These are phyloP conservation scores for Xenops minutus DNA, from an alignment of 2,797 vertebrate species.

Conservation along the genomic window DNA sequence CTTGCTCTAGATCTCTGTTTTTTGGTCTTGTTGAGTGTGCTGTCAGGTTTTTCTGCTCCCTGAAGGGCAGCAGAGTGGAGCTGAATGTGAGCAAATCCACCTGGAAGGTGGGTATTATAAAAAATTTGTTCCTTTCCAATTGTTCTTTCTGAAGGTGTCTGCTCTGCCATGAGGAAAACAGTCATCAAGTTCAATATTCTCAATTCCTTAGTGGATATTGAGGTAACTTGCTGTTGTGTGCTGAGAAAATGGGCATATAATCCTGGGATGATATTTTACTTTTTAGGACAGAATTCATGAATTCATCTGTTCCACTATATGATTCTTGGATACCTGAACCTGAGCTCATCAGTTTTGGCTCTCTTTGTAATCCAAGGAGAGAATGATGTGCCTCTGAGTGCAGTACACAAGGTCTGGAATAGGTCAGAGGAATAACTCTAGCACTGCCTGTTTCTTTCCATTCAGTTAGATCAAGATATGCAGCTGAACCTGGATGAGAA, in stretches of 20 bases:
- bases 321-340: neutral
- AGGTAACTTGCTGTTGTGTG: neutral
- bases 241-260: neutral
- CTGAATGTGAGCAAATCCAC: neutral
- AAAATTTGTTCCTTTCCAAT: neutral
- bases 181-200: neutral
- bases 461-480: neutral
- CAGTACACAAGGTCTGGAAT: neutral
- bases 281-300: neutral
- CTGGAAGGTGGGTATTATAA: neutral
- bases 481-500: neutral
- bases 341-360: neutral
- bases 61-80: neutral
- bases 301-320: neutral
- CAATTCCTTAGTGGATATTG: neutral
- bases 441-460: neutral
- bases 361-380: neutral
- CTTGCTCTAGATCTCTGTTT: neutral
- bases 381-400: neutral
- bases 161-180: accelerated
- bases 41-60: neutral
- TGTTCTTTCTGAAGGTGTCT: neutral
- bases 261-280: neutral
- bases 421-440: neutral
- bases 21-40: neutral